Evolutionary conservation across 2,888 invertebrate genomes (phyloP), one percentile per base, ranked within the genome.

Genomic region (Acanthosepion esculentum): DNA sequence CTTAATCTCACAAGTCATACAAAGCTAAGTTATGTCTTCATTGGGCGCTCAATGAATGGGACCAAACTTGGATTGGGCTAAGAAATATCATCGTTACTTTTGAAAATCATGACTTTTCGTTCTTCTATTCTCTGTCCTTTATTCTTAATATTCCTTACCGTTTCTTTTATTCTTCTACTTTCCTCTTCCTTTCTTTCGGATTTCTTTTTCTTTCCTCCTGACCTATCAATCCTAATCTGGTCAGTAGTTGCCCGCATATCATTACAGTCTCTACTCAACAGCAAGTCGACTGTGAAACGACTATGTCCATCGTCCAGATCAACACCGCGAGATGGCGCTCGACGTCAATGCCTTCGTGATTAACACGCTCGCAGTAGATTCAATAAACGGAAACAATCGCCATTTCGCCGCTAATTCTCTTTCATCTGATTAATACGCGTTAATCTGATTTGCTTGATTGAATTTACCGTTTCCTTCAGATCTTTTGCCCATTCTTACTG

Each of bases 351-450:
- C n/a, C 78, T 12, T 8, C n/a, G 15, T 78, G 78, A 78, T 78
- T 78, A 78, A 33, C 78, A n/a, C 78, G 78, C 78, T n/a, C 78
- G n/a, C 78, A 78, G n/a, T n/a, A 78, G 78, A 78, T 78, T 78
- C n/a, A 78, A 78, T 78, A 78, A 78, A 33, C 78, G 78, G 23
- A 78, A 78, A 78, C n/a, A 15, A 15, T n/a, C 78, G 78, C 78
- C 78, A 78, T 78, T 78, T 78, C n/a, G 12, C 78, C n/a, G 78
- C 78, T 78, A 78, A 78, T 78, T 78, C 78, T n/a, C n/a, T 78
- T 78, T 78, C n/a, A 78, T 78, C 78, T 78, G 78, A 78, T 78
- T 78, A 78, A 78, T n/a, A 15, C 78, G n/a, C 78, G 78, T 78
- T 78, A 78, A 78, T 78, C 78, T 15, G n/a, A 78, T 78, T 78